phyloP scores from a whole-genome alignment of 2,888 invertebrate species.

The Acanthococcus lagerstroemiae region DNA sequence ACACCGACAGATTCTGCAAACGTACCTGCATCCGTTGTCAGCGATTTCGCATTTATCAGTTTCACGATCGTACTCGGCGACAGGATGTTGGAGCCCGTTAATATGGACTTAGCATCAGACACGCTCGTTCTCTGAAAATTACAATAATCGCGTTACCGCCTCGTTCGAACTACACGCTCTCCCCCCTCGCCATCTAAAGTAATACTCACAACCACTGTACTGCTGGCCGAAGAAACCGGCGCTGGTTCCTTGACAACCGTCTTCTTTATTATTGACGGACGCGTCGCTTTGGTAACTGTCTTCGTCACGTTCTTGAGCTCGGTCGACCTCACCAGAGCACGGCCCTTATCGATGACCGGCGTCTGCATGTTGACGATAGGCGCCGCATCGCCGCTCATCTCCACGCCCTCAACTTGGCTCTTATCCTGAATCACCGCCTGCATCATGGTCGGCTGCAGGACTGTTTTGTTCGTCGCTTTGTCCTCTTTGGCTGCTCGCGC shows the following conservation, averaged over 20 bases:
- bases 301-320: neutral
- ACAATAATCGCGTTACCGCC: too few species aligned
- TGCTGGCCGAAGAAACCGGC: neutral
- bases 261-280: slow-evolving; percentile 17
- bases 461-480: neutral
- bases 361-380: neutral
- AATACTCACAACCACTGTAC: slow-evolving; percentile 4
- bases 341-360: neutral
- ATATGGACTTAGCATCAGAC: slow-evolving; percentile 15
- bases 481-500: slow-evolving; percentile 7
- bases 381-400: neutral
- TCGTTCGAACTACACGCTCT: too few species aligned
- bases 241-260: slow-evolving; percentile 4
- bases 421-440: slow-evolving; percentile 6
- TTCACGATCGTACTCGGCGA: slow-evolving; percentile 13
- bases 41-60: slow-evolving; percentile 11
- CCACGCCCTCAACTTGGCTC: neutral
- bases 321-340: neutral
- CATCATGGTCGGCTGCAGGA: neutral
- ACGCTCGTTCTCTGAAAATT: slow-evolving; percentile 10
- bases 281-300: neutral
- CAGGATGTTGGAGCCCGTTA: slow-evolving; percentile 13
- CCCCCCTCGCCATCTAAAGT: too few species aligned
- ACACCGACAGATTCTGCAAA: too few species aligned
- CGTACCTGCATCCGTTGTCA: slow-evolving; percentile 7